Base-by-base conservation (phyloP, 2,797 vertebrate species). In the Micromesistius poutassou region DNA sequence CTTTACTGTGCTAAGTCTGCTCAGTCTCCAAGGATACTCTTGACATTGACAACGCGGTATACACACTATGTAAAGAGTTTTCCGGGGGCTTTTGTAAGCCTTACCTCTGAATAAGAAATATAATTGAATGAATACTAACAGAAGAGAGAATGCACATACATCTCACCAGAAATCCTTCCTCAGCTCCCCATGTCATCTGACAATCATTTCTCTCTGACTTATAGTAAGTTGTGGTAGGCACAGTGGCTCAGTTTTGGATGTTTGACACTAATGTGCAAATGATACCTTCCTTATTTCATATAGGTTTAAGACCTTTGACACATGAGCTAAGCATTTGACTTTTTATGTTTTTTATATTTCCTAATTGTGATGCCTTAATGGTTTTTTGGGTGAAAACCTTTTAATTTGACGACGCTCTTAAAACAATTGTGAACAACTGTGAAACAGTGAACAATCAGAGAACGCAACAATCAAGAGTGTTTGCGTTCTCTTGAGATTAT, bases 1-100 rank as follows among this genome's bases (percentile, higher is more conserved):
- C 81, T 82, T 70, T 74, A 84, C 83, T 74, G 77, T 76, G 76
- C 79, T 86, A 74, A 74, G 50, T 40, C 79, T 74, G 30, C 76
- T 50, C 30, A 0, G 0, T 89, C 83, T 87, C 81, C 74, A 82
- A 86, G 82, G 80, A 76, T 30, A 79, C 75, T 22, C 75, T 82
- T 82, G 83, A 85, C 81, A 85, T 76, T 81, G 88, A 85, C 87
- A 77, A 55, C 82, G 77, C 30, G 0, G 77, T 75, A 74, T 74
- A 71, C 75, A n/a, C 68, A 30, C 46, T 16, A 79, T 84, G 82
- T 81, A 76, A 86, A 82, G 77, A 87, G 77, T 80, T 85, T 31
- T 71, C 68, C 68, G 31, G 80, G 80, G 83, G 71, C 84, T 82
- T 84, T 82, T 74, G 71, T 1, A 74, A 66, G 74, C 78, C 81